Conservation (phyloP, 2,888 invertebrate genomes). For the Reticulitermes lucifugus region DNA sequence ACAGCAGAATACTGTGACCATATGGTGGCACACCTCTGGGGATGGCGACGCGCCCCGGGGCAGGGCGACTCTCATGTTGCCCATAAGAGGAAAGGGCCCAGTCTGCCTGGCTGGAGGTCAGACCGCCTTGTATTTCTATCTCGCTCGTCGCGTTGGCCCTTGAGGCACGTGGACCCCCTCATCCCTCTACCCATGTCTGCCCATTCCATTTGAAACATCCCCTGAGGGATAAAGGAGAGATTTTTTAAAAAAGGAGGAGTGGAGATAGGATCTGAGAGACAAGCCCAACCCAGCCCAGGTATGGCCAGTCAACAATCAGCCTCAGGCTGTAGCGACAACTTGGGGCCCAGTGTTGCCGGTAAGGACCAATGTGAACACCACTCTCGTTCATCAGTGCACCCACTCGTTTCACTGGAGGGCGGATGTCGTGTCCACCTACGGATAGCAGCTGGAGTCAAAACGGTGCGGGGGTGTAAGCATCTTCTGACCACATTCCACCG, state of each 20-base stretch:
- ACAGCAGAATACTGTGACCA: neutral
- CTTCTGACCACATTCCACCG: neutral
- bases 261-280: constrained; percentile 3
- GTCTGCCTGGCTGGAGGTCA: constrained; percentile 48
- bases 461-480: neutral
- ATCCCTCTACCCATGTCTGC: neutral
- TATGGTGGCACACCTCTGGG: constrained; percentile 13
- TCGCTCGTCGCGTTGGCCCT: constrained; percentile 28
- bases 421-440: constrained; percentile 29
- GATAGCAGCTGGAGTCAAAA: neutral
- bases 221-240: constrained; percentile 13
- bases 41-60: constrained; percentile 38
- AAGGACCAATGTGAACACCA: neutral
- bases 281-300: constrained; percentile 22
- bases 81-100: constrained; percentile 48
- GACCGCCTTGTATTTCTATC: constrained; percentile 23
- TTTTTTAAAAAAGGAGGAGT: constrained; percentile 18
- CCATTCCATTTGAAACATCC: constrained; percentile 8
- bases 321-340: no score
- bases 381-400: constrained; percentile 16
- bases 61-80: constrained; percentile 50
- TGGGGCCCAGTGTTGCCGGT: constrained; percentile 9
- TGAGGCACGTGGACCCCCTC: constrained; percentile 17
- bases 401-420: constrained; percentile 8
- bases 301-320: neutral